These are phyloP conservation scores for Accipiter cooperii DNA, from an alignment of 2,113 vertebrate species.

Conservation along the genomic window DNA sequence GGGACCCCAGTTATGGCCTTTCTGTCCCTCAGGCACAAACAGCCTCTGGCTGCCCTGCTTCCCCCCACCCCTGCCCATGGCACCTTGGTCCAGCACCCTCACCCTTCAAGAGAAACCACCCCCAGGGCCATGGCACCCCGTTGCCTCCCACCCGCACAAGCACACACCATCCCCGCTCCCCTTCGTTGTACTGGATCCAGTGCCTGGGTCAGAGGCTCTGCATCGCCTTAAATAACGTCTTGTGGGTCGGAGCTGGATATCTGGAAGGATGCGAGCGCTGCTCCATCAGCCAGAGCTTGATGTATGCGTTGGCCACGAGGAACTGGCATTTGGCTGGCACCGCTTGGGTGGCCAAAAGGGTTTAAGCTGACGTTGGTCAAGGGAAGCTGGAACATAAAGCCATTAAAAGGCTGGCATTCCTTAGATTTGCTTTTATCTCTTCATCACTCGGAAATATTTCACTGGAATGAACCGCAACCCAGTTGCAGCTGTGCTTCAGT, in stretches of 20 bases:
- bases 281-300: neutral
- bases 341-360: neutral
- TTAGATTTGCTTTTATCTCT: neutral
- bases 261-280: fast-evolving
- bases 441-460: neutral
- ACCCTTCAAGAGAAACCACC: fast-evolving
- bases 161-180: neutral
- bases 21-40: neutral
- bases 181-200: neutral
- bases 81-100: neutral
- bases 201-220: neutral
- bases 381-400: neutral
- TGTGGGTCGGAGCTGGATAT: neutral
- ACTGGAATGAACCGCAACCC: fast-evolving
- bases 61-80: fast-evolving
- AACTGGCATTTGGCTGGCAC: neutral
- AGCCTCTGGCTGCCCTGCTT: neutral
- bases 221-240: neutral
- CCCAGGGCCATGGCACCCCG: fast-evolving
- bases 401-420: neutral
- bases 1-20: neutral
- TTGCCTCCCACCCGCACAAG: neutral
- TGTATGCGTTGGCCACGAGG: fast-evolving
- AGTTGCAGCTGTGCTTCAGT: neutral
- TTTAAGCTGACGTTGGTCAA: neutral